Percentiles rank a stretch among this genome's conserved stretches.
phyloP scores from a whole-genome alignment of 2,797 vertebrate species.

The Pangasius sanitwongsei region DNA sequence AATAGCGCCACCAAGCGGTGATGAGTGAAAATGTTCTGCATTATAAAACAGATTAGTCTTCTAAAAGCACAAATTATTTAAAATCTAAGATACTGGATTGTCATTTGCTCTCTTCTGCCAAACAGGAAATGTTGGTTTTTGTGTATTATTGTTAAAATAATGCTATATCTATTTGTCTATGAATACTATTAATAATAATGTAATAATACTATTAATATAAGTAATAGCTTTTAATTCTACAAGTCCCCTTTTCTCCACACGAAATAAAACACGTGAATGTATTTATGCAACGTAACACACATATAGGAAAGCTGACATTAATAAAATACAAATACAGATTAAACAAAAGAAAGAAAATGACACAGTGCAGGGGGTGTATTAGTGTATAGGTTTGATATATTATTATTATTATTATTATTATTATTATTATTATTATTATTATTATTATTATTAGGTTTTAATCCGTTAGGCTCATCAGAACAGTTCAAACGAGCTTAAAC shows the following conservation, averaged over 20 bases:
- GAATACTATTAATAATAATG: not conserved
- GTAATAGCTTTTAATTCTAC: not conserved
- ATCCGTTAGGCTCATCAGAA: not conserved
- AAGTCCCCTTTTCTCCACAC: not conserved
- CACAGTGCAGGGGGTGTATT: not conserved
- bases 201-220: not conserved
- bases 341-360: not conserved
- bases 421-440: not conserved
- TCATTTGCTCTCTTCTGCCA: not conserved
- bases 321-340: too few species aligned
- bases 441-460: not conserved
- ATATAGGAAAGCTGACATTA: not conserved
- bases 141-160: not conserved
- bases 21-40: not conserved
- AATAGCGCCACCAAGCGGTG: not conserved
- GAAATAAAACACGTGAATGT: not conserved
- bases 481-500: too few species aligned
- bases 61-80: not conserved
- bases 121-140: not conserved
- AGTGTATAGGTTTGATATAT: not conserved
- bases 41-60: not conserved
- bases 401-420: not conserved
- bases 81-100: not conserved
- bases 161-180: not conserved
- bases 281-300: not conserved